Percentiles rank a stretch among this genome's conserved stretches.
Evolutionary conservation across 2,113 vertebrate species (phyloP).

Genomic region (Atherinomorus stipes): DNA sequence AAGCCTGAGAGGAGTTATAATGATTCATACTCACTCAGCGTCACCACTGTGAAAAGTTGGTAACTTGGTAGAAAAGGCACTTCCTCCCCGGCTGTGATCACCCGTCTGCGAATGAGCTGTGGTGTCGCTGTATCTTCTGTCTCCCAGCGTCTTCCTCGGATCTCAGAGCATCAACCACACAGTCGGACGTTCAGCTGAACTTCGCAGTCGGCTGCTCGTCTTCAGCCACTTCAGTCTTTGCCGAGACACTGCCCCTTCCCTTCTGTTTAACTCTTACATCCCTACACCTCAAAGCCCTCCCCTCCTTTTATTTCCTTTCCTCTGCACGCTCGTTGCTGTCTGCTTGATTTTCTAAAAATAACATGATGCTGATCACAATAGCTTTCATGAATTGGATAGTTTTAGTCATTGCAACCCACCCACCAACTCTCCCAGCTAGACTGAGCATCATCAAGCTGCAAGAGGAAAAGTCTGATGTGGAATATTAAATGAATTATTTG

Average conservation of each 20-base stretch:
- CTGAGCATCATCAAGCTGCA: slow-evolving; percentile 11
- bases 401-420: slow-evolving; percentile 7
- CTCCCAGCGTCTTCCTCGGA: slow-evolving; percentile 7
- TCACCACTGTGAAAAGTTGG: slow-evolving; percentile 33
- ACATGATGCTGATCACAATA: slow-evolving; percentile 67
- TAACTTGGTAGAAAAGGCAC: slow-evolving; percentile 54
- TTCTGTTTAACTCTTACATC: slow-evolving; percentile 69
- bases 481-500: no score
- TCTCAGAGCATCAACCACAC: slow-evolving; percentile 18
- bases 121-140: slow-evolving; percentile 13
- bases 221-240: slow-evolving; percentile 49
- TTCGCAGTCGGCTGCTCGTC: slow-evolving; percentile 32
- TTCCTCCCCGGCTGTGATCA: slow-evolving; percentile 25
- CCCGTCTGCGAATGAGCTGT: slow-evolving; percentile 17
- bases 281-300: slow-evolving; percentile 53
- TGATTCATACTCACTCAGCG: slow-evolving; percentile 57
- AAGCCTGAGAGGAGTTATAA: background rate
- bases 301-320: slow-evolving; percentile 70
- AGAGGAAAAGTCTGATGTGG: background rate
- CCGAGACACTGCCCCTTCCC: slow-evolving; percentile 49
- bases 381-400: slow-evolving; percentile 55
- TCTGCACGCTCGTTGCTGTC: slow-evolving; percentile 51
- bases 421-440: background rate
- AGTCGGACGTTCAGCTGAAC: slow-evolving; percentile 51
- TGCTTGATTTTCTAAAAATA: slow-evolving; percentile 83